These are phyloP conservation scores for Iselma pallidipennis DNA, from an alignment of 2,888 invertebrate genomes.

Conservation along the genomic window DNA sequence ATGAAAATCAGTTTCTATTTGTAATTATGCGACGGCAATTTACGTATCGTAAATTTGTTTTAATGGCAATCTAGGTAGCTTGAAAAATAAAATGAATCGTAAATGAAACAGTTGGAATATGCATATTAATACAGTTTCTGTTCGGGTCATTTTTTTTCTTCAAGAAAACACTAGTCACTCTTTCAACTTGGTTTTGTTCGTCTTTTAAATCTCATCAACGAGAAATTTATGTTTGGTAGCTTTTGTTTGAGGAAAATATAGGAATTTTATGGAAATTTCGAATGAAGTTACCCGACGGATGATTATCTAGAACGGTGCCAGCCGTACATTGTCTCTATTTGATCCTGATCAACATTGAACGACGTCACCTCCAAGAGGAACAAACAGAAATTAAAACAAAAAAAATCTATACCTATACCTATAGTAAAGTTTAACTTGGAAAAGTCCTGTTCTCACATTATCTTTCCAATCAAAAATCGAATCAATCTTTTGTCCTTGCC, in stretches of 20 bases:
- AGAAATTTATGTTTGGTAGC: slow-evolving; percentile 14
- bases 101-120: slow-evolving; percentile 31
- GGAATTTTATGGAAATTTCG: slow-evolving; percentile 11
- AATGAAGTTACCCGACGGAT: slow-evolving; percentile 23
- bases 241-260: not conserved
- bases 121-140: slow-evolving; percentile 29
- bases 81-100: slow-evolving; percentile 29
- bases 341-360: slow-evolving; percentile 14
- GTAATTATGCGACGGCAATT: slow-evolving; percentile 31
- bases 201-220: not conserved
- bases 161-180: not conserved
- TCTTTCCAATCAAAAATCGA: not conserved
- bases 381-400: slow-evolving; percentile 7
- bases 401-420: too few relatives aligned
- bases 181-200: too few relatives aligned
- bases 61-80: slow-evolving; percentile 31
- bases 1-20: slow-evolving; percentile 34
- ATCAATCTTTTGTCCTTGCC: not conserved
- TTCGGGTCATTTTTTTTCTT: slow-evolving; percentile 5
- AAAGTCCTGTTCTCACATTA: too few relatives aligned
- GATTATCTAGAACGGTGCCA: not conserved
- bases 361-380: not conserved
- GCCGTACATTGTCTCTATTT: slow-evolving; percentile 11
- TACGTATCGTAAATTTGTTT: slow-evolving; percentile 28
- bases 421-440: too few relatives aligned